phyloP scores from a whole-genome alignment of 2,797 vertebrate genomes.

The Anabacerthia variegaticeps region DNA sequence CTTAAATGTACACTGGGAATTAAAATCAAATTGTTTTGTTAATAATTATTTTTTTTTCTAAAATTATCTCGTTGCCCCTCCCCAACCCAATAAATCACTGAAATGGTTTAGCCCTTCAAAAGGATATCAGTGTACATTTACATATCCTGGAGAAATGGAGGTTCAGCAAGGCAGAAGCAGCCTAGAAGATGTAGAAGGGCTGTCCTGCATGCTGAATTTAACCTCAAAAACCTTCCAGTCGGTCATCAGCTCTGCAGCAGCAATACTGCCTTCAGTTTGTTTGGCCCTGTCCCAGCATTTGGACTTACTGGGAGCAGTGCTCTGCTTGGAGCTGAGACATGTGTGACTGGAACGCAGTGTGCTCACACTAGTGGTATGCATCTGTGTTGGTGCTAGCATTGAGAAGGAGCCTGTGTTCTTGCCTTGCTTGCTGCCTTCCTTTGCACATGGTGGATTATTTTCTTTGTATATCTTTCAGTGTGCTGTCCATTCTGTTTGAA shows the following conservation, averaged over 20 bases:
- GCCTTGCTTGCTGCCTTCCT: background rate
- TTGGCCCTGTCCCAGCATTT: background rate
- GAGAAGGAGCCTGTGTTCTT: background rate
- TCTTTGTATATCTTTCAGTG: rapidly evolving
- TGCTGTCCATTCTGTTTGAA: background rate
- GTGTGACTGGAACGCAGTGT: rapidly evolving
- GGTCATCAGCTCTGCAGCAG: background rate
- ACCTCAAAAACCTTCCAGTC: background rate
- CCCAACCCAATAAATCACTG: background rate
- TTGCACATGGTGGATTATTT: rapidly evolving
- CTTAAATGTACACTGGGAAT: background rate
- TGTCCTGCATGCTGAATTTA: background rate
- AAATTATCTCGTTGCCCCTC: background rate
- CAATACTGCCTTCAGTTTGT: background rate
- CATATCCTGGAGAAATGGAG: background rate
- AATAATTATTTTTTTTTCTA: background rate
- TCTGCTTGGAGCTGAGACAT: background rate
- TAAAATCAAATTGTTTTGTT: constrained; percentile 18
- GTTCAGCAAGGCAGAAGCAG: background rate
- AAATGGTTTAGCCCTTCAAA: background rate
- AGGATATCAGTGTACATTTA: background rate
- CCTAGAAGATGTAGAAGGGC: background rate
- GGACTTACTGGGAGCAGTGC: background rate
- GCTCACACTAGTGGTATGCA: background rate
- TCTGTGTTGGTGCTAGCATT: background rate